These are phyloP conservation scores for Melanotaenia boesemani DNA, from an alignment of 2,797 vertebrate species.

Conservation along the genomic window DNA sequence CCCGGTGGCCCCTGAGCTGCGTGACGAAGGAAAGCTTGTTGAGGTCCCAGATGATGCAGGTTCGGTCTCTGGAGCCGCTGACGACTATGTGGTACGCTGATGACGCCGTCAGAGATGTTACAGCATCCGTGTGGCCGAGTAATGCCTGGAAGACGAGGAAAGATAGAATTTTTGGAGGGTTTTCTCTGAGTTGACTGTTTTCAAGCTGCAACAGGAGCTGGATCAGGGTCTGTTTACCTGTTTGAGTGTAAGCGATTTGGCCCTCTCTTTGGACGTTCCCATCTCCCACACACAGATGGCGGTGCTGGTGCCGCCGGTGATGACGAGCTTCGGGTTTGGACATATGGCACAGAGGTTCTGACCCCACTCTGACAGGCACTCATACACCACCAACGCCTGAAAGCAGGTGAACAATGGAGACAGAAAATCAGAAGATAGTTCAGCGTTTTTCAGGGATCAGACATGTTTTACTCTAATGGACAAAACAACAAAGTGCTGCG, in stretches of 20 bases:
- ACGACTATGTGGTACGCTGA: constrained; percentile 97
- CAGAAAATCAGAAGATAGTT: background rate
- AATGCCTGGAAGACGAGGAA: constrained; percentile 82
- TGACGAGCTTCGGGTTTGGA: constrained; percentile 93
- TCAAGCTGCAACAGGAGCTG: no score
- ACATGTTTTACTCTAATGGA: background rate
- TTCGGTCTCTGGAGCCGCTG: constrained; percentile 95
- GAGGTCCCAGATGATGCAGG: constrained; percentile 99
- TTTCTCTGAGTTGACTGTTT: no score
- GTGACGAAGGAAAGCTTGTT: constrained; percentile 97
- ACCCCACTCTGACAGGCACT: constrained; percentile 97
- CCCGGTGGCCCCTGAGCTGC: constrained; percentile 94
- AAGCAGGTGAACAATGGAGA: background rate
- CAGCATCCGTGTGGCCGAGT: constrained; percentile 94
- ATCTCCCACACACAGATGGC: constrained; percentile 98
- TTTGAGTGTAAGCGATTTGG: constrained; percentile 92
- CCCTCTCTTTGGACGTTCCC: constrained; percentile 93
- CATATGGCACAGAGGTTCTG: constrained; percentile 96
- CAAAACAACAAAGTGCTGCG: no score
- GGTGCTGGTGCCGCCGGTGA: constrained; percentile 95
- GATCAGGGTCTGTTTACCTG: constrained; percentile 84
- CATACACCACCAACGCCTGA: constrained; percentile 94
- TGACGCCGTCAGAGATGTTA: constrained; percentile 93
- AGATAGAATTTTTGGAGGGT: background rate
- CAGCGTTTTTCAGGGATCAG: background rate